These are phyloP conservation scores for Dendroctonus ponderosae DNA, from an alignment of 1,140 invertebrate genomes.

Conservation along the genomic window DNA sequence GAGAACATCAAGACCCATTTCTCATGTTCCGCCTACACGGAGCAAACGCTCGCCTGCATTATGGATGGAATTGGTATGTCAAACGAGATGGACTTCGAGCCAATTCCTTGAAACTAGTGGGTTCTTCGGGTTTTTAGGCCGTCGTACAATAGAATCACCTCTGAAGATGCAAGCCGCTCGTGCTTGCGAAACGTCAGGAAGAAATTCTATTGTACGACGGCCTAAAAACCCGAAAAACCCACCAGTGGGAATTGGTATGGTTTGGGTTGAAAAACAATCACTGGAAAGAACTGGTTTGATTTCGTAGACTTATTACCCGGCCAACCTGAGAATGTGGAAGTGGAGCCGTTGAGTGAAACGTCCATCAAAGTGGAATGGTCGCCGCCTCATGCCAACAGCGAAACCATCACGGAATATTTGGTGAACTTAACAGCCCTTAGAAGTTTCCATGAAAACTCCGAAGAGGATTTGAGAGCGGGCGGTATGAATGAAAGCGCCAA, in stretches of 20 bases:
- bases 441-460: slow-evolving; percentile 62
- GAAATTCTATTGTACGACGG: no score
- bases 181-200: no score
- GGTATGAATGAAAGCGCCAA: neutral
- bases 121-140: no score
- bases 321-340: slow-evolving; percentile 66
- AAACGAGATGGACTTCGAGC: no score
- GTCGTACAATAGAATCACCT: no score
- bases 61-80: slow-evolving; percentile 72
- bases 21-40: slow-evolving; percentile 78
- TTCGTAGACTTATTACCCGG: slow-evolving; percentile 69
- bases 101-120: no score
- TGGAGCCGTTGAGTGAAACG: slow-evolving; percentile 67
- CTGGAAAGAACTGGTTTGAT: neutral
- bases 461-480: slow-evolving; percentile 45
- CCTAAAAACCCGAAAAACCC: no score
- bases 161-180: no score
- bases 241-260: slow-evolving; percentile 60
- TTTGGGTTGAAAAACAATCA: neutral
- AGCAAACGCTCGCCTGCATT: slow-evolving; percentile 77
- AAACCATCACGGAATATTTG: slow-evolving; percentile 65
- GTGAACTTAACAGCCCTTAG: slow-evolving; percentile 70
- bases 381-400: slow-evolving; percentile 60
- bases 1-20: slow-evolving; percentile 80
- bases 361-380: slow-evolving; percentile 69